phyloP scores from a whole-genome alignment of 2,797 vertebrate species.

The Harpagifer antarcticus region DNA sequence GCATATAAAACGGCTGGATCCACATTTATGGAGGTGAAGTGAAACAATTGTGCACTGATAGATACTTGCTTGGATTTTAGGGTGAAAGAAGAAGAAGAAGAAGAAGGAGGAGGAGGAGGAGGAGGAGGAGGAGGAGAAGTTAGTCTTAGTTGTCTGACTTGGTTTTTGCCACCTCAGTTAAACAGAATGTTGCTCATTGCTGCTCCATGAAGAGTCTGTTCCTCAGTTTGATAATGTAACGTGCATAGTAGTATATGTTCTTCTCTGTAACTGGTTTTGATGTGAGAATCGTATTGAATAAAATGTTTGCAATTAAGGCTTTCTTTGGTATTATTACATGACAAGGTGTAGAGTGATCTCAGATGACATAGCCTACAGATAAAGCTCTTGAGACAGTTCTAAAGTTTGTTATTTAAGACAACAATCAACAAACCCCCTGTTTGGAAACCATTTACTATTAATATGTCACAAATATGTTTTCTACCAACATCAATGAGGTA shows the following conservation, averaged over 20 bases:
- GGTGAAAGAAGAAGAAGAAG: not conserved
- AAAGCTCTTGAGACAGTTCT: not conserved
- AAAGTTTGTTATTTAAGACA: too few species aligned
- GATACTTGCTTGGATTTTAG: slow-evolving; percentile 34
- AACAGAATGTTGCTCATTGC: slow-evolving; percentile 41
- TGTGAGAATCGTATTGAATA: slow-evolving; percentile 83
- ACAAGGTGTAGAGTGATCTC: not conserved
- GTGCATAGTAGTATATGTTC: slow-evolving; percentile 66
- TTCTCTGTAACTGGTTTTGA: slow-evolving; percentile 82
- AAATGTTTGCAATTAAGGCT: slow-evolving; percentile 72
- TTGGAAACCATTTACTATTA: not conserved
- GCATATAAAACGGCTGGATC: slow-evolving; percentile 55
- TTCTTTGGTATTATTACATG: not conserved
- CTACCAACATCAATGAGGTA: not conserved
- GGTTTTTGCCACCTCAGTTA: slow-evolving; percentile 32
- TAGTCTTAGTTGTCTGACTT: slow-evolving; percentile 18
- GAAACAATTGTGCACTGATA: slow-evolving; percentile 34
- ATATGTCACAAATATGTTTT: not conserved
- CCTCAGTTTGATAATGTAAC: slow-evolving; percentile 61
- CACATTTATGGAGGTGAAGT: slow-evolving; percentile 37
- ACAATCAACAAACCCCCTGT: too few species aligned
- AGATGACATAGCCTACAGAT: not conserved
- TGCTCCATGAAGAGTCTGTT: slow-evolving; percentile 57
- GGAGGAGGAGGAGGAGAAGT: slow-evolving; percentile 1
- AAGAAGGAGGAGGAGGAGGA: not conserved